Conservation (phyloP, 2,797 vertebrate species). For the Phrynocephalus forsythii region DNA sequence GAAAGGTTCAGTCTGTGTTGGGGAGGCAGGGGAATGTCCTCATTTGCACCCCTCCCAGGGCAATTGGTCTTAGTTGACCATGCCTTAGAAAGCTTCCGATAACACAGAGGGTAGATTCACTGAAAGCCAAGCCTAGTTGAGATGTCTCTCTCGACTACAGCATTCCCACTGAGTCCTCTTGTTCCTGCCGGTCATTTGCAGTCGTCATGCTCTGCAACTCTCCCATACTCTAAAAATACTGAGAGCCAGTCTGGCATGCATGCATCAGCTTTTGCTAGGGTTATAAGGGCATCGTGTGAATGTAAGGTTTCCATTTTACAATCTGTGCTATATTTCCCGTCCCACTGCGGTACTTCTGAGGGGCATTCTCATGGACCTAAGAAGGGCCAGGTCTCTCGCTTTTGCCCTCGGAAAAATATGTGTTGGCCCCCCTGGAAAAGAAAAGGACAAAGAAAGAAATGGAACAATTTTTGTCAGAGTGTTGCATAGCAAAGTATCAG, state of each 20-base stretch:
- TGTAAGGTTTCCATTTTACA: fast-evolving
- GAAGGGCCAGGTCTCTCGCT: background rate
- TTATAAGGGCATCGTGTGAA: fast-evolving
- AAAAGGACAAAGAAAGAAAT: slow-evolving; percentile 22
- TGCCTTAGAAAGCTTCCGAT: slow-evolving; percentile 24
- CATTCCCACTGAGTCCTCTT: background rate
- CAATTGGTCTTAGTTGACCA: slow-evolving; percentile 21
- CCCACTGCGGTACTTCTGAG: background rate
- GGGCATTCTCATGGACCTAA: fast-evolving
- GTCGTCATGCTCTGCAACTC: fast-evolving
- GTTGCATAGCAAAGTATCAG: slow-evolving; percentile 59
- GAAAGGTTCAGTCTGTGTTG: background rate
- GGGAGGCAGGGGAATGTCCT: background rate
- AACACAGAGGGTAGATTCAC: background rate
- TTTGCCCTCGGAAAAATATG: background rate
- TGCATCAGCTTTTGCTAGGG: background rate
- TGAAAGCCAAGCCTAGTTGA: background rate
- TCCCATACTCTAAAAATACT: fast-evolving
- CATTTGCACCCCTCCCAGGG: background rate
- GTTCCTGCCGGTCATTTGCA: background rate
- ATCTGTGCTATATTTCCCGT: background rate
- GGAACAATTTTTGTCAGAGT: background rate
- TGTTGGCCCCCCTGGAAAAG: background rate
- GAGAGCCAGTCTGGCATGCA: background rate
- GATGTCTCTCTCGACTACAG: background rate